phyloP scores from a whole-genome alignment of 1,140 invertebrate genomes.

The Hermatobates lingyangjiaoensis region DNA sequence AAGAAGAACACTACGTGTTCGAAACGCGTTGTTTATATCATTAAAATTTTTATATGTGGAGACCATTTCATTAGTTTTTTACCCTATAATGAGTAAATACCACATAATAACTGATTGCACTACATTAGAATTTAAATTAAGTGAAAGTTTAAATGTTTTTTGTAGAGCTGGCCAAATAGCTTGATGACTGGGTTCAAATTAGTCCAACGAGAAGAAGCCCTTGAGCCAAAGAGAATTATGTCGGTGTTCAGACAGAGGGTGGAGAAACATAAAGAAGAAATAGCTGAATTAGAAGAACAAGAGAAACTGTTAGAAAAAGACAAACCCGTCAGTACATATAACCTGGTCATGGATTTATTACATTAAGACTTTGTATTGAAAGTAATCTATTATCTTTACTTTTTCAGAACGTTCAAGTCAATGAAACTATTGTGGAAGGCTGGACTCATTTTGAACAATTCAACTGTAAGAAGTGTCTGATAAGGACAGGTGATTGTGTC shows the following conservation, averaged over 20 bases:
- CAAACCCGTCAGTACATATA: slow-evolving; percentile 31
- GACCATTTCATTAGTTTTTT: no score
- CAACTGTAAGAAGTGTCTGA: slow-evolving; percentile 58
- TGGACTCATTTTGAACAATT: slow-evolving; percentile 84
- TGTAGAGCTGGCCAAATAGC: slow-evolving; percentile 47
- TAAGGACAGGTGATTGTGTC: slow-evolving; percentile 84
- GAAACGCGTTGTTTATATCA: no score
- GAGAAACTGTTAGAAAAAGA: slow-evolving; percentile 61
- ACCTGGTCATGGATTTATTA: neutral
- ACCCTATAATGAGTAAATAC: no score
- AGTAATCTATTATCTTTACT: no score
- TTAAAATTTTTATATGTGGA: no score
- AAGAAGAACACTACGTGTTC: no score
- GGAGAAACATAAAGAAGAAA: slow-evolving; percentile 77
- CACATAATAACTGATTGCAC: no score
- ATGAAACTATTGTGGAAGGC: slow-evolving; percentile 45
- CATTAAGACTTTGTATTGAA: no score
- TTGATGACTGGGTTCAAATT: slow-evolving; percentile 41
- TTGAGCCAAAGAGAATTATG: slow-evolving; percentile 70
- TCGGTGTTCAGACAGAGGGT: slow-evolving; percentile 83
- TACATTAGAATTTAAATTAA: no score
- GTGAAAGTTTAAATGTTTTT: slow-evolving; percentile 7
- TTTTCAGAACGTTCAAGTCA: slow-evolving; percentile 48
- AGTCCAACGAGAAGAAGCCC: slow-evolving; percentile 43
- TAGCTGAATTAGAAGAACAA: slow-evolving; percentile 62